Evolutionary conservation across 2,888 invertebrate genomes (phyloP), one percentile per base, ranked within the genome.

Genomic region (Leptura quadrifasciata): DNA sequence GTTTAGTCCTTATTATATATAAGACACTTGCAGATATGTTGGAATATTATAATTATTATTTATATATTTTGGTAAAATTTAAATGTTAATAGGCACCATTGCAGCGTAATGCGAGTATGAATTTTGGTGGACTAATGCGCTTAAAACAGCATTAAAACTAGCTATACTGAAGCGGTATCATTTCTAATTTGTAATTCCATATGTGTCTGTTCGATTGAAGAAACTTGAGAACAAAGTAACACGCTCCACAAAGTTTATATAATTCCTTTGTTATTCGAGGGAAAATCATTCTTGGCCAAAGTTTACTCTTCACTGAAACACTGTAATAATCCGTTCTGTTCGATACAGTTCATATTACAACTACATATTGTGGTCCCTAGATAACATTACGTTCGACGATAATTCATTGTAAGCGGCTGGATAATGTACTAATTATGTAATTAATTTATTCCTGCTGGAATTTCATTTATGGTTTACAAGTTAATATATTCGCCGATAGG

Each of bases 401-500:
- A 79, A 81, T 75, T 81, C 81, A 83, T 78, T 75, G 77, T 76
- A 79, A 80, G 75, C 72, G 77, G 79, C 72, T 55, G 79, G 81
- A 81, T 82, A 82, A 82, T 83, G 82, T 81, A 81, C 82, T 83
- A 82, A 82, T 82, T 81, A 81, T 74, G 75, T 84, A 81, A 83
- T 83, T 81, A 83, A 84, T 82, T 78, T 83, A 81, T 80, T 84
- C 83, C 82, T 76, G 39, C 47, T 64, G 79, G 83, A 81, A 80
- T 82, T 82, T 80, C 75, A 80, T 81, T 80, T 77, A 80, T 75
- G 77, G 64, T 17, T 61, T 61, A 61, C 60, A 61, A 72, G 71
- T 74, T 76, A 76, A 75, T 74, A 71, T 73, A 80, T 76, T 72
- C 65, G 39, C 52, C 65, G 60, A 77, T 75, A 71, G 73, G 60